A percentile compares a stretch with the other conserved stretches of the same genome.
phyloP scores from a whole-genome alignment of 2,888 invertebrate species.

The Holacanthella duospinosa region DNA sequence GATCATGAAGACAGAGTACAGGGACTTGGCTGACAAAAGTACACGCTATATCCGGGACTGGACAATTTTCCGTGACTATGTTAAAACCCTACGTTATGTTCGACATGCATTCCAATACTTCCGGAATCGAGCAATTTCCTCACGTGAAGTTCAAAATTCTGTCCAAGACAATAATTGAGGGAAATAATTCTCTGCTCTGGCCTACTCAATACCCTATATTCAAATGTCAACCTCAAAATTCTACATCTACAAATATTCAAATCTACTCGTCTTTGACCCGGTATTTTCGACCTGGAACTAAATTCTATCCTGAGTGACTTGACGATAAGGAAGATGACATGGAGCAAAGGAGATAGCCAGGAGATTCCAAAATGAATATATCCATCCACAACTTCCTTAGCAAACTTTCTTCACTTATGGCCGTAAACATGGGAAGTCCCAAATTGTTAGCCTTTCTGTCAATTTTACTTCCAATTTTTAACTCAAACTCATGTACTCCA shows the following conservation, averaged over 20 bases:
- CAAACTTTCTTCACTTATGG: too few relatives aligned
- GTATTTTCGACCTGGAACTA: not conserved
- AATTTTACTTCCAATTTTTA: too few relatives aligned
- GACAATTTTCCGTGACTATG: slow-evolving; percentile 54
- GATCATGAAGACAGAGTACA: slow-evolving; percentile 41
- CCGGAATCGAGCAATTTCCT: slow-evolving; percentile 16
- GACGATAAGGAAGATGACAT: too few relatives aligned
- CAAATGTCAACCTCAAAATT: too few relatives aligned
- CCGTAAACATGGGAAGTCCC: too few relatives aligned
- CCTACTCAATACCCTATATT: not conserved
- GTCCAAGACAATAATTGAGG: not conserved
- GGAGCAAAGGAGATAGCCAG: too few relatives aligned
- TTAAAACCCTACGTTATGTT: slow-evolving; percentile 52
- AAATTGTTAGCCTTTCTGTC: too few relatives aligned
- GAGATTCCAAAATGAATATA: too few relatives aligned
- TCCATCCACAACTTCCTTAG: too few relatives aligned
- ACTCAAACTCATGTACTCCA: too few relatives aligned
- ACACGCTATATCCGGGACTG: slow-evolving; percentile 51
- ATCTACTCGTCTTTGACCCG: not conserved
- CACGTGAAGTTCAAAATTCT: not conserved
- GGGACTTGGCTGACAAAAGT: slow-evolving; percentile 40
- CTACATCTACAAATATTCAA: too few relatives aligned
- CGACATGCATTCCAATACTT: slow-evolving; percentile 43
- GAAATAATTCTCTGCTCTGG: not conserved
- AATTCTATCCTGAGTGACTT: not conserved